Evolutionary conservation across 2,797 vertebrate genomes (phyloP).

Genomic region (Linurgus olivaceus): DNA sequence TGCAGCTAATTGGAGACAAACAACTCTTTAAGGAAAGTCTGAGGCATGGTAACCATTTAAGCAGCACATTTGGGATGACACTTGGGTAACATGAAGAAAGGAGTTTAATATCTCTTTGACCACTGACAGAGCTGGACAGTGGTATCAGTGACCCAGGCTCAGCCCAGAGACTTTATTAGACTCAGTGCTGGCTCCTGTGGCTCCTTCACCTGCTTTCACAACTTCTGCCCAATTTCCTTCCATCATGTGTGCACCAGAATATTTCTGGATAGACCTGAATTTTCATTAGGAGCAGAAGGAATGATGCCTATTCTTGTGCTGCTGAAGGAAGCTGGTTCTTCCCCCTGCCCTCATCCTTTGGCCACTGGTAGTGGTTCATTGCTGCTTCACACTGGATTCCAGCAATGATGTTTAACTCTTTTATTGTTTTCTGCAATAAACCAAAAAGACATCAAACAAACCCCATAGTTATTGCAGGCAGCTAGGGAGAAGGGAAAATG

Average conservation of each 20-base stretch:
- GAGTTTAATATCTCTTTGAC: neutral
- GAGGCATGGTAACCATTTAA: neutral
- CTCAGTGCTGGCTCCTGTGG: neutral
- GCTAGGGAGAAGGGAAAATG: neutral
- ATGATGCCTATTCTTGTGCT: neutral
- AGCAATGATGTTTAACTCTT: neutral
- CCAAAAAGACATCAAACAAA: neutral
- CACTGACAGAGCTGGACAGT: neutral
- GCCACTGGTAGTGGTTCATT: neutral
- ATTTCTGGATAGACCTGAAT: neutral
- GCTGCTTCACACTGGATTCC: neutral
- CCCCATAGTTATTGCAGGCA: neutral
- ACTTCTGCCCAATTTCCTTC: neutral
- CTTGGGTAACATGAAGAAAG: neutral
- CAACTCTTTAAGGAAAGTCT: neutral
- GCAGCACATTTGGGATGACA: rapidly evolving
- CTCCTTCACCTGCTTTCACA: neutral
- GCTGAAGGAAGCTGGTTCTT: neutral
- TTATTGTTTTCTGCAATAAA: neutral
- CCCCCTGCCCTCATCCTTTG: neutral
- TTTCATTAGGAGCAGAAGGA: neutral
- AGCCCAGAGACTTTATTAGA: neutral
- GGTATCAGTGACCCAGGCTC: rapidly evolving
- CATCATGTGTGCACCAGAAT: neutral
- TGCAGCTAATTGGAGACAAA: neutral